Percentiles rank a stretch among this genome's conserved stretches.
phyloP scores from a whole-genome alignment of 2,888 invertebrate genomes.

The Iphiclides podalirius region DNA sequence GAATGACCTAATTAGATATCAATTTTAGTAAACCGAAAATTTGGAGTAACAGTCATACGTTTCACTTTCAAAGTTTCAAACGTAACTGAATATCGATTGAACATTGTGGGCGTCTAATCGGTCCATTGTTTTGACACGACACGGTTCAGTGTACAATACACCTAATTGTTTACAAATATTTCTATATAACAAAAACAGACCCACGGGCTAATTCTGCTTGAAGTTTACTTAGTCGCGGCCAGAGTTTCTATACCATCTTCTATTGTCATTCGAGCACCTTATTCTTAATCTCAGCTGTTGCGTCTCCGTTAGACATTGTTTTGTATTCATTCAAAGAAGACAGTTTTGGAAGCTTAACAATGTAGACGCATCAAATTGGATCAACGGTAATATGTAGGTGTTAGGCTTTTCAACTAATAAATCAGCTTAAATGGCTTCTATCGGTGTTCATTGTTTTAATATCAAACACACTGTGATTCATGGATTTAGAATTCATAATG shows the following conservation, averaged over 20 bases:
- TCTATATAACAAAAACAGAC: conserved; percentile 1
- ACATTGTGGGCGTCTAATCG: background rate
- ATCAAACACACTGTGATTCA: background rate
- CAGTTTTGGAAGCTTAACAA: conserved; percentile 5
- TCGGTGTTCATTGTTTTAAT: background rate
- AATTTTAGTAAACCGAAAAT: too few relatives aligned
- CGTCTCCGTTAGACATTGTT: conserved; percentile 10
- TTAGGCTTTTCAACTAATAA: background rate
- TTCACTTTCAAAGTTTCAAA: too few relatives aligned
- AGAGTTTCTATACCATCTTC: background rate
- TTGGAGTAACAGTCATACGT: too few relatives aligned
- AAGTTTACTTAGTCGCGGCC: conserved; percentile 1
- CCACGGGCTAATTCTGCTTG: background rate
- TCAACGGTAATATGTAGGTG: background rate
- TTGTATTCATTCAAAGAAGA: background rate
- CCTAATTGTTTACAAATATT: conserved; percentile 4
- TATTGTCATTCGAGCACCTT: conserved; percentile 9
- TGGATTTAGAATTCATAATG: background rate
- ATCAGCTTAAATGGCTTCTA: background rate
- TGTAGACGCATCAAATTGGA: conserved; percentile 7
- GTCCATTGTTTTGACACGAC: background rate
- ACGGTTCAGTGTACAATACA: background rate
- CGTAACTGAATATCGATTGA: too few relatives aligned
- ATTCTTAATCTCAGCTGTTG: conserved; percentile 3
- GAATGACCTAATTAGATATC: too few relatives aligned